These are phyloP conservation scores for Troides oblongomaculatus DNA, from an alignment of 2,888 invertebrate genomes.

Conservation along the genomic window DNA sequence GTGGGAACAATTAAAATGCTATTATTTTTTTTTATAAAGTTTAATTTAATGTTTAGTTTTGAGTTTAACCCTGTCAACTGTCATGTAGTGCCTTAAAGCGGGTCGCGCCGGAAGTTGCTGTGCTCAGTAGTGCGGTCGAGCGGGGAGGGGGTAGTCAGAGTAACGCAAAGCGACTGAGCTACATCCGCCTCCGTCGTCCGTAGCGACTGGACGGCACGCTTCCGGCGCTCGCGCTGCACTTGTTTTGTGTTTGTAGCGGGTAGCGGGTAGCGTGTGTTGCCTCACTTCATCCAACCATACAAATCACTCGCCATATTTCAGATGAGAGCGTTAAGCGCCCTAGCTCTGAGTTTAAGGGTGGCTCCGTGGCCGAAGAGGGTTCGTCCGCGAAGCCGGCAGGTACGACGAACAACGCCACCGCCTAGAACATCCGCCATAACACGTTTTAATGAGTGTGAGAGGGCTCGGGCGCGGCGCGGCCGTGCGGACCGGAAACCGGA, in stretches of 20 bases:
- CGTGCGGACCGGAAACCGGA: slow-evolving; percentile 34
- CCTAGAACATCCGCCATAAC: slow-evolving; percentile 71
- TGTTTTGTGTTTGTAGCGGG: slow-evolving; percentile 36
- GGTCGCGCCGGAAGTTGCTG: slow-evolving; percentile 4
- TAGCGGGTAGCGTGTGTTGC: slow-evolving; percentile 55
- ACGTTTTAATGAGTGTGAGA: slow-evolving; percentile 69
- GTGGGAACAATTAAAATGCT: no score
- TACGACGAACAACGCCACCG: slow-evolving; percentile 70
- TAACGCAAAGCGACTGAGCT: not conserved
- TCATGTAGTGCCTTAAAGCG: slow-evolving; percentile 30
- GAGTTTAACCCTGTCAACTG: slow-evolving; percentile 11
- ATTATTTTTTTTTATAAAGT: not conserved
- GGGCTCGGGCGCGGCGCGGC: slow-evolving; percentile 46
- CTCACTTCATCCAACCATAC: slow-evolving; percentile 71
- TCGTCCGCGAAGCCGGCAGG: slow-evolving; percentile 70
- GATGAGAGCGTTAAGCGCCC: slow-evolving; percentile 91
- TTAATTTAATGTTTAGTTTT: slow-evolving; percentile 12
- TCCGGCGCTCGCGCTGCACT: slow-evolving; percentile 2
- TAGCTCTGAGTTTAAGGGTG: slow-evolving; percentile 91
- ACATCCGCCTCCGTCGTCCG: not conserved
- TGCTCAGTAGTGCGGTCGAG: not conserved
- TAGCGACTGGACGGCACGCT: not conserved
- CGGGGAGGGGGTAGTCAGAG: not conserved
- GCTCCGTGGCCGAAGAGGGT: slow-evolving; percentile 73
- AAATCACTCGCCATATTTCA: slow-evolving; percentile 77